Evolutionary conservation across 2,888 invertebrate species (phyloP), one percentile per base, ranked within the genome.

Genomic region (Acrocyrtus sp.): DNA sequence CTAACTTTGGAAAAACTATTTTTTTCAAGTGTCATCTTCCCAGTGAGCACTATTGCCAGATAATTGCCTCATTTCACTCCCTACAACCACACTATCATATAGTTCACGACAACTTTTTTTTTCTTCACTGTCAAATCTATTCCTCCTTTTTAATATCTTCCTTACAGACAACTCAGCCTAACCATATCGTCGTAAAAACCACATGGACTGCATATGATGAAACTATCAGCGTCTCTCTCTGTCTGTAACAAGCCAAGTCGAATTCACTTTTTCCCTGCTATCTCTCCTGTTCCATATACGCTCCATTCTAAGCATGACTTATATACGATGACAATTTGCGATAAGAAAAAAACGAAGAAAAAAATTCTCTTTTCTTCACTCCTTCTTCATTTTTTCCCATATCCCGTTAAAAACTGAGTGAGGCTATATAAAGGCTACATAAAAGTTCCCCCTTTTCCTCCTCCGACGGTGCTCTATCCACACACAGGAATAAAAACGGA

Each of bases 1-100:
- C 56, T 56, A 41, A 41, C 41, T 56, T 56, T 56, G 12, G 12
- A 56, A 56, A 56, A 24, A 34, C 6, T 34, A n/a, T n/a, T n/a
- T n/a, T n/a, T n/a, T n/a, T n/a, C n/a, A n/a, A n/a, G n/a, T n/a
- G n/a, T n/a, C n/a, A n/a, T n/a, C n/a, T n/a, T n/a, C n/a, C n/a
- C n/a, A n/a, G n/a, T n/a, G n/a, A n/a, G n/a, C n/a, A 21, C 48
- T 22, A 53, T 17, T 29, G n/a, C 34, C 29, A 53, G 19, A 19
- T 21, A 39, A 19, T 56, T 21, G 19, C 8, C 39, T n/a, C 39
- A 39, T 19, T 56, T 39, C 34, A 29, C 29, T 56, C 56, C 34
- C 56, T 22, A 56, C 6, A 19, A 39, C 8, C 12, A 48, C 17
- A 3, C 39, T 56, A 56, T 56, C 56, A 56, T 34, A 34, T 8